A percentile compares a stretch with the other conserved stretches of the same genome.
Evolutionary conservation across 2,888 invertebrate genomes (phyloP).

Genomic region (Salticus scenicus): DNA sequence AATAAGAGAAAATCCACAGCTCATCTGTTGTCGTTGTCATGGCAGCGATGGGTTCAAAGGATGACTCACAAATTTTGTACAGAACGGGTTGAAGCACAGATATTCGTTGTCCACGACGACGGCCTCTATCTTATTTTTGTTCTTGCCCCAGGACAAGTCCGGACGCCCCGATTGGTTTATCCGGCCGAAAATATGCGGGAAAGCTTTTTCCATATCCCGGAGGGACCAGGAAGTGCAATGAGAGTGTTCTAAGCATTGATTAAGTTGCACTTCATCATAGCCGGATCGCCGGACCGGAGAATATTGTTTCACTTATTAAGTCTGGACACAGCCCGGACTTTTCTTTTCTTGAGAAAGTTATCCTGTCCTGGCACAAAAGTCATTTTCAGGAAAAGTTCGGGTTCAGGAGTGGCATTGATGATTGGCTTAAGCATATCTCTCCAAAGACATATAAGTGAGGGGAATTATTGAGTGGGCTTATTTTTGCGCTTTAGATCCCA

Average conservation of each 20-base stretch:
- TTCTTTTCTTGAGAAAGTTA: constrained; percentile 55
- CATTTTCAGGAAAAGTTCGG: constrained; percentile 61
- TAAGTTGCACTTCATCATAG: constrained; percentile 63
- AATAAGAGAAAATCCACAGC: constrained; percentile 30
- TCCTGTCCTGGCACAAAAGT: constrained; percentile 53
- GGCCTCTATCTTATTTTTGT: constrained; percentile 18
- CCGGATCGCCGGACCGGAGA: constrained; percentile 46
- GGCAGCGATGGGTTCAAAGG: constrained; percentile 42
- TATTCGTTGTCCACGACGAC: constrained; percentile 45
- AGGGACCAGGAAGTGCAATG: constrained; percentile 32
- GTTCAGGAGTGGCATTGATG: constrained; percentile 62
- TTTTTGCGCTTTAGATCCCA: constrained; percentile 26
- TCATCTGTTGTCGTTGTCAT: constrained; percentile 42
- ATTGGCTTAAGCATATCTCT: constrained; percentile 55
- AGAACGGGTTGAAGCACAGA: constrained; percentile 52
- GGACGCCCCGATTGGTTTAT: constrained; percentile 64
- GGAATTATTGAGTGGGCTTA: constrained; percentile 24
- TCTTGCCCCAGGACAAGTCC: constrained; percentile 34
- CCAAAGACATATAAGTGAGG: constrained; percentile 9
- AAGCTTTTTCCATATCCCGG: constrained; percentile 42
- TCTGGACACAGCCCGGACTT: constrained; percentile 48
- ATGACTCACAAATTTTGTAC: constrained; percentile 56
- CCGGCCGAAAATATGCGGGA: constrained; percentile 48
- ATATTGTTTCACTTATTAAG: constrained; percentile 69
- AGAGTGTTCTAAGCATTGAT: constrained; percentile 59